Base-by-base conservation (phyloP, 2,888 invertebrate species). In the Drosophila picticornis region DNA sequence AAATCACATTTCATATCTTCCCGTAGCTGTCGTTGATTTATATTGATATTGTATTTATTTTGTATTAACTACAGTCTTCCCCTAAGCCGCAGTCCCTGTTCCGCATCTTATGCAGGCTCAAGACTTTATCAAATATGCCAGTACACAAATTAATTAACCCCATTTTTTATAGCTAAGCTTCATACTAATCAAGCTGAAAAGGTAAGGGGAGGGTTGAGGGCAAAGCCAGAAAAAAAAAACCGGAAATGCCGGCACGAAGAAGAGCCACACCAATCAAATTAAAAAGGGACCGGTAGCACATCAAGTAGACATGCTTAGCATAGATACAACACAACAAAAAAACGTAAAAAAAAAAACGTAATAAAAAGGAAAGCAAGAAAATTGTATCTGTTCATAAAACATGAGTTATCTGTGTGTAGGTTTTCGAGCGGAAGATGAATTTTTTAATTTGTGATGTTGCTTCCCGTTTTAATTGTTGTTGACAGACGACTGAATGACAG, bases 401-500 rank as follows among this genome's bases (percentile, higher is more conserved):
- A 78, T 66, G 75, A 72, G 62, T 61, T 80, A 71, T 34, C 11
- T 38, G 31, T 57, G 31, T 63, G 38, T 29, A 22, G 65, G 74
- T 67, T 81, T 76, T 69, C 77, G 72, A 69, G 70, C 77, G 90
- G 90, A 88, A 86, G 87, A 84, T 82, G 84, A 85, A 90, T 88
- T 90, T 91, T 83, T 83, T 84, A 84, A 90, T 77, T 78, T 78
- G 82, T 83, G 84, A 75, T 80, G 83, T 67, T 90, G 88, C 88
- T 85, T 90, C 85, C 88, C 78, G 84, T 88, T 88, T 90, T 82
- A 85, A 87, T 90, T 83, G 80, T 84, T 90, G 83, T 83, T 81
- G 84, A 85, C 83, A 88, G 85, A 80, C 80, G 68, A 84, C 87
- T 90, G 86, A 84, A 85, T 90, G 91, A 90, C 91, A 86, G 81